These are phyloP conservation scores for Nipponia nippon DNA, from an alignment of 2,113 vertebrate genomes.

Conservation along the genomic window DNA sequence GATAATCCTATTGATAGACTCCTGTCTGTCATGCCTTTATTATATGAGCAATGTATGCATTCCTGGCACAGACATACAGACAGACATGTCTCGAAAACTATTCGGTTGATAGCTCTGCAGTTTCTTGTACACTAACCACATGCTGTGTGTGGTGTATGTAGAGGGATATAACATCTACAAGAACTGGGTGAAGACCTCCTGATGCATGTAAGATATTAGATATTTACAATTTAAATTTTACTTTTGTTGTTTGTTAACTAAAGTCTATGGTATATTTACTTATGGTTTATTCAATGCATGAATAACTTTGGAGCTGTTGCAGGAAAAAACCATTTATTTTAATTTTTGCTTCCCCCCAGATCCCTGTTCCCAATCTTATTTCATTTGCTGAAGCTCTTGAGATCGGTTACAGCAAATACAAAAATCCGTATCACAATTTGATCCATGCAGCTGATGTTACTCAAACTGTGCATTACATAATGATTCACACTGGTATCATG, in stretches of 20 bases:
- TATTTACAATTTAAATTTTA: not conserved
- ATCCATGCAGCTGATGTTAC: conserved; percentile 97
- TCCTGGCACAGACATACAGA: not conserved
- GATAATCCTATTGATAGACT: not conserved
- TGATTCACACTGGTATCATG: conserved; percentile 96
- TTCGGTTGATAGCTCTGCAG: not conserved
- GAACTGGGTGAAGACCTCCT: not conserved
- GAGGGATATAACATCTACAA: not conserved
- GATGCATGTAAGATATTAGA: not conserved
- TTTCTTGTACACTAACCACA: not conserved
- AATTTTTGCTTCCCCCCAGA: conserved; percentile 75
- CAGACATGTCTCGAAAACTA: not conserved
- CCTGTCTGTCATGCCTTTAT: not conserved
- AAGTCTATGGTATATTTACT: not conserved
- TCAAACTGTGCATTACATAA: conserved; percentile 96
- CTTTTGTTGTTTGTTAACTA: not conserved
- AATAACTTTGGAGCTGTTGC: not conserved
- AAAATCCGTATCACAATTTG: conserved; percentile 97
- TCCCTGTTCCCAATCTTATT: conserved; percentile 91
- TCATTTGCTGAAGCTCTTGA: conserved; percentile 95
- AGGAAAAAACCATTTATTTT: not conserved
- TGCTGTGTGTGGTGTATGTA: not conserved
- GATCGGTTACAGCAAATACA: conserved; percentile 95
- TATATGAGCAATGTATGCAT: not conserved
- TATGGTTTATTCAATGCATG: not conserved